These are phyloP conservation scores for Drosophila picticornis DNA, from an alignment of 2,888 invertebrate species.

Conservation along the genomic window DNA sequence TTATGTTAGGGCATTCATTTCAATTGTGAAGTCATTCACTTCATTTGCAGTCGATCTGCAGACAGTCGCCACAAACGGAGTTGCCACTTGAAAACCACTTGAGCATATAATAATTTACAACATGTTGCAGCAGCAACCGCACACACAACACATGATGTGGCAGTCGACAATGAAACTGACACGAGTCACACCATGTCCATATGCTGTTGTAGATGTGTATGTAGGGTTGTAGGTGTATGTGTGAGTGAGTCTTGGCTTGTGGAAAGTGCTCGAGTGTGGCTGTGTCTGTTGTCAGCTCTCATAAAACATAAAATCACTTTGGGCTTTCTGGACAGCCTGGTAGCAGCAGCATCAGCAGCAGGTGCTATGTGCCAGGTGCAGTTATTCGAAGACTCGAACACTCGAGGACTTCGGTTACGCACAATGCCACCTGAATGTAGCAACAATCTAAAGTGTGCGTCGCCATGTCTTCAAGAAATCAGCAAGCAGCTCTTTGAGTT, in stretches of 20 bases:
- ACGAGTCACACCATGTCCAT: constrained; percentile 30
- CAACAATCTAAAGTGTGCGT: constrained; percentile 38
- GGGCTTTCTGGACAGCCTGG: constrained; percentile 46
- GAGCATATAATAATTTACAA: constrained; percentile 72
- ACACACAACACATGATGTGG: constrained; percentile 33
- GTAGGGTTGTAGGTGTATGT: constrained; percentile 12
- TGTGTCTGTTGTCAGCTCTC: constrained; percentile 68
- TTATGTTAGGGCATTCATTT: constrained; percentile 27
- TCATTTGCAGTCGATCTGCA: constrained; percentile 49
- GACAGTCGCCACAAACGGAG: constrained; percentile 42
- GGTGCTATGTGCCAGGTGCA: constrained; percentile 38
- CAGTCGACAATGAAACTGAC: constrained; percentile 64
- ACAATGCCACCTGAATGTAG: constrained; percentile 46
- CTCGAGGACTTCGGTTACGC: constrained; percentile 36
- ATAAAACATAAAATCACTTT: constrained; percentile 78
- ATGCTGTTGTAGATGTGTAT: constrained; percentile 9
- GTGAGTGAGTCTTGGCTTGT: constrained; percentile 30
- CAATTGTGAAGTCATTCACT: constrained; percentile 18
- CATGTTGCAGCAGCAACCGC: constrained; percentile 67
- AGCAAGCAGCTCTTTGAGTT: constrained; percentile 20
- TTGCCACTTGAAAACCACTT: constrained; percentile 62
- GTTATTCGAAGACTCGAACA: constrained; percentile 29
- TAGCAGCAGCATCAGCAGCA: constrained; percentile 2
- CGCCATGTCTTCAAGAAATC: constrained; percentile 52
- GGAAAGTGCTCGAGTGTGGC: constrained; percentile 40